A percentile compares a stretch with the other conserved stretches of the same genome.
Conservation (phyloP, 2,888 invertebrate species). For the Tachina fera region DNA sequence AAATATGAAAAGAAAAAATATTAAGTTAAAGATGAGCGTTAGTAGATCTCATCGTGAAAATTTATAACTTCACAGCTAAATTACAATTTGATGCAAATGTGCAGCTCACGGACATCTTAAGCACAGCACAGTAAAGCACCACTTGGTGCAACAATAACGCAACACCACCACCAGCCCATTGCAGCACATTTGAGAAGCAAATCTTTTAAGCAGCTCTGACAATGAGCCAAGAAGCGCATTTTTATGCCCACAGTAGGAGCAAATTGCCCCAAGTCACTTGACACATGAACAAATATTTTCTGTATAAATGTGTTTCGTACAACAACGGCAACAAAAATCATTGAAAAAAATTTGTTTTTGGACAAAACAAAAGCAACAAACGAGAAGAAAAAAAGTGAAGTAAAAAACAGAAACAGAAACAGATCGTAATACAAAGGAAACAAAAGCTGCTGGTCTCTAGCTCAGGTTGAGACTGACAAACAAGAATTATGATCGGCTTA, state of each 20-base stretch:
- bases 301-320: slow-evolving; percentile 66
- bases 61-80: slow-evolving; percentile 76
- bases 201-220: slow-evolving; percentile 68
- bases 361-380: slow-evolving; percentile 61
- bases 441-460: slow-evolving; percentile 72
- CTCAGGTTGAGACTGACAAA: slow-evolving; percentile 78
- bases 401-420: slow-evolving; percentile 54
- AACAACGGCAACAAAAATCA: slow-evolving; percentile 38
- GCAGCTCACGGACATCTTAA: slow-evolving; percentile 65
- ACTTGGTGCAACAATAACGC: slow-evolving; percentile 29
- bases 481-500: slow-evolving; percentile 83
- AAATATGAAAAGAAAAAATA: slow-evolving; percentile 41
- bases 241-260: slow-evolving; percentile 77
- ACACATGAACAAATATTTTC: slow-evolving; percentile 77
- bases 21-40: slow-evolving; percentile 76
- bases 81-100: slow-evolving; percentile 74
- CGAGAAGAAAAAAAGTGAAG: slow-evolving; percentile 40
- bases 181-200: slow-evolving; percentile 55
- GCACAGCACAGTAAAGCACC: background rate
- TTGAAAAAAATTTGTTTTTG: slow-evolving; percentile 6
- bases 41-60: slow-evolving; percentile 79
- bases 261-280: slow-evolving; percentile 78
- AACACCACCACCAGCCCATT: slow-evolving; percentile 26
- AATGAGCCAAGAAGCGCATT: slow-evolving; percentile 69
- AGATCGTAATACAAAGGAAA: slow-evolving; percentile 64